phyloP scores from a whole-genome alignment of 1,140 invertebrate species.

The Drosophila nigromelanica region DNA sequence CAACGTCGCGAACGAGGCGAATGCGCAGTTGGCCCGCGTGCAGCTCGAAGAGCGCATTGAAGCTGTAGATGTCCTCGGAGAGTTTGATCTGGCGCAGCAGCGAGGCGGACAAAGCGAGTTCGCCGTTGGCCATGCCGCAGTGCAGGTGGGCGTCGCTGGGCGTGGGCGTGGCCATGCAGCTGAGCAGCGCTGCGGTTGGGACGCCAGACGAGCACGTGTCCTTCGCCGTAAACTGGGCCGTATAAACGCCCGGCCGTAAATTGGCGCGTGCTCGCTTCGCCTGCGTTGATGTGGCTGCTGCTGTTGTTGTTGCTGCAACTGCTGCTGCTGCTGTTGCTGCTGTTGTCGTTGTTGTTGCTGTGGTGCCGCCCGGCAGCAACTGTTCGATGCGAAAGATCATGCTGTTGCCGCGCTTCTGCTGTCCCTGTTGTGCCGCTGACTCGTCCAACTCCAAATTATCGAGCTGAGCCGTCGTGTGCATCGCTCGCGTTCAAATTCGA shows the following conservation, averaged over 20 bases:
- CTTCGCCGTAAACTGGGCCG: constrained; percentile 68
- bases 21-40: constrained; percentile 67
- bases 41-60: constrained; percentile 86
- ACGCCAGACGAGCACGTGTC: constrained; percentile 66
- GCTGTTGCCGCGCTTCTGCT: constrained; percentile 62
- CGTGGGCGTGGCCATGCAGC: constrained; percentile 42
- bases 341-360: constrained; percentile 14
- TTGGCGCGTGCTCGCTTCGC: constrained; percentile 58
- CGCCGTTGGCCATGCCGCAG: constrained; percentile 52
- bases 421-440: neutral
- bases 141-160: constrained; percentile 43
- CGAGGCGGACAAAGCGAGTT: constrained; percentile 52
- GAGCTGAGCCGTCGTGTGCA: constrained; percentile 71
- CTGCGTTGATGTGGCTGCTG: constrained; percentile 11
- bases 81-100: constrained; percentile 84
- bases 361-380: constrained; percentile 58
- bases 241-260: constrained; percentile 74
- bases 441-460: constrained; percentile 53
- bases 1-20: constrained; percentile 75
- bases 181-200: constrained; percentile 51
- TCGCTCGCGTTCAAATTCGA: constrained; percentile 67
- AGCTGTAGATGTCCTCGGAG: constrained; percentile 87
- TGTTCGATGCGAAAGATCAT: constrained; percentile 82
- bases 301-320: constrained; percentile 14
- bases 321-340: constrained; percentile 16